phyloP scores from a whole-genome alignment of 2,797 vertebrate genomes.

The Trematomus bernacchii region DNA sequence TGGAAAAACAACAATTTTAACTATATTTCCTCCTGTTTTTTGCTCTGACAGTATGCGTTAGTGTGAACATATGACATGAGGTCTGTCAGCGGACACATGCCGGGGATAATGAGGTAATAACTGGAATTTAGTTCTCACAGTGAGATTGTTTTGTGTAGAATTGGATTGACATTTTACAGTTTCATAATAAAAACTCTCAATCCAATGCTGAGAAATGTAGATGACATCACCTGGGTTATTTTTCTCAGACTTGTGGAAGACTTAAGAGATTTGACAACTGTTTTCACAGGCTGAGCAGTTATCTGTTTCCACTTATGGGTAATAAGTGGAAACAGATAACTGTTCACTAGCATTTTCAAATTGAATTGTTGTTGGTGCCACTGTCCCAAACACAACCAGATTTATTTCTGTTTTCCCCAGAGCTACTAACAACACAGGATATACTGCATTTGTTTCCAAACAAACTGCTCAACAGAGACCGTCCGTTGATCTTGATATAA shows the following conservation, averaged over 20 bases:
- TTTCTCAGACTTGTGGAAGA: constrained; percentile 13
- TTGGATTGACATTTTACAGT: neutral
- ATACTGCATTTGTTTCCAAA: too few relatives aligned
- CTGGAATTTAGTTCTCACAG: neutral
- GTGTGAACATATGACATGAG: neutral
- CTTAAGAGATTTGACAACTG: neutral
- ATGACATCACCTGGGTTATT: constrained; percentile 13
- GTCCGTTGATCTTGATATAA: too few relatives aligned
- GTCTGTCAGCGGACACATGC: constrained; percentile 3
- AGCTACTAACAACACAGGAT: too few relatives aligned
- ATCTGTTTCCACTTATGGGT: too few relatives aligned
- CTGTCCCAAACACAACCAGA: too few relatives aligned
- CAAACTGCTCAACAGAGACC: too few relatives aligned
- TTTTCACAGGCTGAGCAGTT: constrained; percentile 15
- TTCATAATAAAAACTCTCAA: neutral
- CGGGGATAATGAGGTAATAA: neutral
- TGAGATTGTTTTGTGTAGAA: neutral
- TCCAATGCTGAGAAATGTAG: neutral
- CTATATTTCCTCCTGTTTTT: neutral
- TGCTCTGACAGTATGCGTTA: neutral
- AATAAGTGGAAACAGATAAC: too few relatives aligned
- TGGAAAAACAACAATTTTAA: neutral
- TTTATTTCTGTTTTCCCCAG: too few relatives aligned
- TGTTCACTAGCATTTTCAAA: too few relatives aligned
- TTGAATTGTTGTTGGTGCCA: too few relatives aligned